Percentiles rank a stretch among this genome's conserved stretches.
These are phyloP conservation scores for Protodeltote pygarga DNA, from an alignment of 2,888 invertebrate species.

Conservation along the genomic window DNA sequence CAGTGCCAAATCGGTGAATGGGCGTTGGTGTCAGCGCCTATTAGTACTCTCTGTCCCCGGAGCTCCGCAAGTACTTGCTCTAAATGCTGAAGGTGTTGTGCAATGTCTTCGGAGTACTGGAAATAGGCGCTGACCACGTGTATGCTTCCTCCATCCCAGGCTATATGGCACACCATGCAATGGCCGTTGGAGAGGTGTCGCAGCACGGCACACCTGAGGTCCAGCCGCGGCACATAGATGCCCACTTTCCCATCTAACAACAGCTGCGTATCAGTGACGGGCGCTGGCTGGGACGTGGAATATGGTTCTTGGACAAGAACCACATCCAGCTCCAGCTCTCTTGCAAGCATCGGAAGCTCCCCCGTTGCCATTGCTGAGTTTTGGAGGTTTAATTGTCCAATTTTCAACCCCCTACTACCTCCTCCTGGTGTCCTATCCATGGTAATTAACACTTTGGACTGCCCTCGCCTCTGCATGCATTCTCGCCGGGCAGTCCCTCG, in stretches of 20 bases:
- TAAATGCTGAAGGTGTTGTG: slow-evolving; percentile 12
- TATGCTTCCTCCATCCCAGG: accelerated
- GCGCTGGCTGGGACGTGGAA: neutral
- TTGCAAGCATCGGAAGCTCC: slow-evolving; percentile 26
- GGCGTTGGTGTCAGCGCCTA: slow-evolving; percentile 45
- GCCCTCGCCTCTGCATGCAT: slow-evolving; percentile 24
- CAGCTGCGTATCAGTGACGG: too few species aligned
- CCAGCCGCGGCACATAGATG: slow-evolving; percentile 3
- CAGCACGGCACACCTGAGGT: slow-evolving; percentile 17
- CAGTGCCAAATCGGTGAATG: slow-evolving; percentile 50
- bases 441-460: neutral
- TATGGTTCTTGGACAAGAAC: slow-evolving; percentile 49
- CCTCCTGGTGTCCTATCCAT: too few species aligned
- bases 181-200: slow-evolving; percentile 27
- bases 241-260: too few species aligned
- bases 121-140: neutral
- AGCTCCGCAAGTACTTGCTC: slow-evolving; percentile 17
- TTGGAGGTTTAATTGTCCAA: slow-evolving; percentile 42
- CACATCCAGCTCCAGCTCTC: slow-evolving; percentile 27
- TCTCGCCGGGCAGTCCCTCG: slow-evolving; percentile 33
- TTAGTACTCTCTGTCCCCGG: slow-evolving; percentile 1
- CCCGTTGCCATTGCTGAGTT: slow-evolving; percentile 31
- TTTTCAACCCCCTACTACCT: too few species aligned
- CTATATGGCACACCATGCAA: slow-evolving; percentile 24
- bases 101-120: slow-evolving; percentile 6